Conservation (phyloP, 2,888 invertebrate species). For the Eupsilia transversa region DNA sequence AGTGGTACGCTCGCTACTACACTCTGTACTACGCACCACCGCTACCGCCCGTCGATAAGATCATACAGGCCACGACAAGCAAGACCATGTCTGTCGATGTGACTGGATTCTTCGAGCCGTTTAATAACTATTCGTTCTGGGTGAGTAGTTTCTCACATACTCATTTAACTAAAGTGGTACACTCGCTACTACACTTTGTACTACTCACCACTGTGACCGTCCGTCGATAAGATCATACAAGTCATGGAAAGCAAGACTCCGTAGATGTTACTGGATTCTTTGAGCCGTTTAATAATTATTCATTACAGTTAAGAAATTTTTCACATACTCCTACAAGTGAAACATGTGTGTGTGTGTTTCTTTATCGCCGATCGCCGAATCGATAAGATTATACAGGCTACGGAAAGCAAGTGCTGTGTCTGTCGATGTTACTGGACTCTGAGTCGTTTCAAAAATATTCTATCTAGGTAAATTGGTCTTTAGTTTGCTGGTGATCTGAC, state of each 20-base stretch:
- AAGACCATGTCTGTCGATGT: constrained; percentile 85
- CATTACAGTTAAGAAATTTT: constrained; percentile 92
- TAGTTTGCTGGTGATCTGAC: neutral
- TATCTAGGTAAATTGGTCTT: too few species aligned
- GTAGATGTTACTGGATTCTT: constrained; percentile 91
- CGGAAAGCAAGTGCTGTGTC: too few species aligned
- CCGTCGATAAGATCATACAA: constrained; percentile 63
- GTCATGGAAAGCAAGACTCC: constrained; percentile 78
- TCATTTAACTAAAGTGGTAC: neutral
- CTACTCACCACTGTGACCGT: neutral
- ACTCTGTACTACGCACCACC: neutral
- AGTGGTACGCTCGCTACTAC: neutral
- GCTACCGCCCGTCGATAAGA: neutral
- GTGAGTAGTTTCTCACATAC: constrained; percentile 81
- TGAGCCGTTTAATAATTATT: constrained; percentile 91
- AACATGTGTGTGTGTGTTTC: too few species aligned
- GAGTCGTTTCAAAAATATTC: too few species aligned
- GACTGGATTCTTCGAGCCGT: constrained; percentile 90
- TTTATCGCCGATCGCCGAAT: neutral
- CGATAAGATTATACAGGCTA: constrained; percentile 74
- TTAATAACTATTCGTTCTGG: constrained; percentile 93
- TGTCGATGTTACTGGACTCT: too few species aligned
- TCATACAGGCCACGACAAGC: constrained; percentile 78
- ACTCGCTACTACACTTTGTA: neutral
- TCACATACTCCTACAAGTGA: neutral